Conservation (phyloP, 2,888 invertebrate genomes). For the Xanthia togata region DNA sequence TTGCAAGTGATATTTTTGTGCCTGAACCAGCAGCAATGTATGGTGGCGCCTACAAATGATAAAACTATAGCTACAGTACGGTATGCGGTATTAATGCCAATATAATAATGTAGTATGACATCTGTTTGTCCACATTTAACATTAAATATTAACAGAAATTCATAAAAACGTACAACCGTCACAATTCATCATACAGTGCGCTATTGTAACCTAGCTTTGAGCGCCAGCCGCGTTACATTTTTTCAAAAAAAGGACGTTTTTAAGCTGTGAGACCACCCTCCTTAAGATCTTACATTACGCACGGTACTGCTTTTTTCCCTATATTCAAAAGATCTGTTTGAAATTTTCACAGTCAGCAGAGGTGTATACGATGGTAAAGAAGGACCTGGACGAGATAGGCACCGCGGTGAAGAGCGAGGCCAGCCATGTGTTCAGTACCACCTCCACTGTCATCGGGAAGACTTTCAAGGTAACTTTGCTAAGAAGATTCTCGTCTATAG, state of each 20-base stretch:
- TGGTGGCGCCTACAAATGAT: not conserved
- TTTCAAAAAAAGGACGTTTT: not conserved
- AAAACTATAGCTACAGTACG: no score
- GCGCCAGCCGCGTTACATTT: not conserved
- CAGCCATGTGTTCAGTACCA: slow-evolving; percentile 91
- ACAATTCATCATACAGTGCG: not conserved
- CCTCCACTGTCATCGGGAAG: slow-evolving; percentile 92
- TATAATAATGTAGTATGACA: not conserved
- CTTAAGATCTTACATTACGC: not conserved
- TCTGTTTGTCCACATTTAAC: not conserved
- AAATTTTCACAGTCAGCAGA: slow-evolving; percentile 91
- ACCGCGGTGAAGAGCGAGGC: slow-evolving; percentile 93
- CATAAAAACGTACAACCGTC: not conserved
- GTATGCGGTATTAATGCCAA: no score
- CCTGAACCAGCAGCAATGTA: not conserved
- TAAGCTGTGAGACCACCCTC: not conserved
- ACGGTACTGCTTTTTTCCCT: not conserved
- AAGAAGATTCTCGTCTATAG: not conserved
- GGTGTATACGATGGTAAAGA: slow-evolving; percentile 94
- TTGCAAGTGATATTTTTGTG: no score
- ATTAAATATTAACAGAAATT: no score
- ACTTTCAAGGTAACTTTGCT: slow-evolving; percentile 91
- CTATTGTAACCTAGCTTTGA: no score
- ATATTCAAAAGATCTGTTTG: no score
- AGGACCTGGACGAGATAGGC: slow-evolving; percentile 94